Evolutionary conservation across 2,113 vertebrate genomes (phyloP), one percentile per base, ranked within the genome.

Genomic region (Python bivittatus): DNA sequence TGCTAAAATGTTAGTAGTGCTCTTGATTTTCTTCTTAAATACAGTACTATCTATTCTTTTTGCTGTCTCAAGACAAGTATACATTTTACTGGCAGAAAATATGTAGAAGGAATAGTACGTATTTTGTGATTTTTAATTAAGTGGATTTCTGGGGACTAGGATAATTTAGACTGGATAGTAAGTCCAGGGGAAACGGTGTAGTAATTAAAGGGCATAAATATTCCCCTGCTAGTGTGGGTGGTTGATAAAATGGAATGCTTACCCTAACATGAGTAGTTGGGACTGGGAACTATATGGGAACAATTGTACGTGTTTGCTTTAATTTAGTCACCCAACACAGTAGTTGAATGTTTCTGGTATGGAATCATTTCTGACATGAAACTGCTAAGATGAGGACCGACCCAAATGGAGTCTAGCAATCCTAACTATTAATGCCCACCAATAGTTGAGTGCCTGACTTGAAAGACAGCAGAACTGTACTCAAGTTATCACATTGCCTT

Each of bases 21-120:
- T 92, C 95, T 94, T 93, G 53, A 90, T 68, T 95, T 96, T 94
- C 93, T 88, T 84, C 17, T 90, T 4, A 94, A 94, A 93, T 93
- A 93, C 53, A 92, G 52, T 56, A 90, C 68, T 89, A 84, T 25
- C 64, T 95, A 94, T 96, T 95, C 85, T 90, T 13, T 92, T 88
- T 93, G 29, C 92, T 94, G 64, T 92, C 89, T 94, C 48, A 42
- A 4, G 93, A 94, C 92, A 94, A 17, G 93, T 92, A 92, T 84
- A 85, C 84, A 86, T 52, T 93, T 86, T 94, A 95, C 92, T 94
- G 93, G 93, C 93, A 90, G 83, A 91, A 94, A 89, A 88, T 52
- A 48, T 10, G 29, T 93, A 95, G 93, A 94, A 87, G 15, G 84
- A 52, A 53, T 52, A 7, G 27, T 83, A 64, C 84, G 2, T 3